Percentiles rank a stretch among this genome's conserved stretches.
Conservation (phyloP, 2,888 invertebrate species). For the Nudaria mundana region DNA sequence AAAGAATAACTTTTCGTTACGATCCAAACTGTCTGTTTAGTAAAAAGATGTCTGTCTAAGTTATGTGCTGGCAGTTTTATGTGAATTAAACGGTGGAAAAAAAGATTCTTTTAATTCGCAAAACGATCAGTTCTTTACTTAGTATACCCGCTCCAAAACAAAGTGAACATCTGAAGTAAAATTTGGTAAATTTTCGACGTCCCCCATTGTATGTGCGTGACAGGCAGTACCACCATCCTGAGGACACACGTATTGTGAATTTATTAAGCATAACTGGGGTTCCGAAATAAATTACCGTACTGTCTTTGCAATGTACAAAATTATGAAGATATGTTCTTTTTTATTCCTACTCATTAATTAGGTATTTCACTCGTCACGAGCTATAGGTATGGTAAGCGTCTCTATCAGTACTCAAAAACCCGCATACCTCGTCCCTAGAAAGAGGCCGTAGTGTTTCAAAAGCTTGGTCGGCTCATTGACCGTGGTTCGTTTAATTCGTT, state of each 20-base stretch:
- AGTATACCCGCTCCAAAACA: not conserved
- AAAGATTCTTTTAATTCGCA: not conserved
- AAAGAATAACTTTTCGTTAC: constrained; percentile 50
- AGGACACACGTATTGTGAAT: constrained; percentile 1
- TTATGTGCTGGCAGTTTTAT: not conserved
- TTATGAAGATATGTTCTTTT: no score
- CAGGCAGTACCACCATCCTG: constrained; percentile 3
- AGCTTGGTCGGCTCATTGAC: no score
- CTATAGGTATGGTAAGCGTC: no score
- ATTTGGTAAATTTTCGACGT: not conserved
- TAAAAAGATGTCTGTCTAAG: constrained; percentile 31
- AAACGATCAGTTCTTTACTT: no score
- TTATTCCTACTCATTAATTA: no score
- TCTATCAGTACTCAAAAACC: no score
- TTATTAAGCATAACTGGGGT: constrained; percentile 1
- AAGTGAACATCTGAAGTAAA: not conserved
- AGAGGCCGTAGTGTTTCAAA: no score
- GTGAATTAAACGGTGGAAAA: not conserved
- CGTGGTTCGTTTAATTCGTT: no score
- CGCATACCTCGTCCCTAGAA: no score
- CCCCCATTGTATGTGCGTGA: not conserved
- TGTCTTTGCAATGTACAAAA: no score
- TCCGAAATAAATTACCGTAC: no score
- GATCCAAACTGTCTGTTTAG: constrained; percentile 32
- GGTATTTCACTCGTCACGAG: no score